These are phyloP conservation scores for Oncorhynchus tshawytscha DNA, from an alignment of 2,113 vertebrate genomes.

Conservation along the genomic window DNA sequence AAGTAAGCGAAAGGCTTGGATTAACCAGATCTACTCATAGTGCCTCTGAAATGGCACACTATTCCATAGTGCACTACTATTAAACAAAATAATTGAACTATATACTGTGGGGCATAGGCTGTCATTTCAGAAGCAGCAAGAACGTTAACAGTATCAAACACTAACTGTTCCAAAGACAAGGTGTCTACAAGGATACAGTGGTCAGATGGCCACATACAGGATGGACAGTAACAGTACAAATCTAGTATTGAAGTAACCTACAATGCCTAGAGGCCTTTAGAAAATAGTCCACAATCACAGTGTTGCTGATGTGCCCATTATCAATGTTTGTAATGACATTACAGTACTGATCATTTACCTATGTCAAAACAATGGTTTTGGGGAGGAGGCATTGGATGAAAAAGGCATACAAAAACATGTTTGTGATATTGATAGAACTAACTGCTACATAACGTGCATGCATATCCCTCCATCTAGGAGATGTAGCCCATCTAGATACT, in stretches of 20 bases:
- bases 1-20: neutral
- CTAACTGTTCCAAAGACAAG: no score
- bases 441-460: neutral
- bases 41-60: no score
- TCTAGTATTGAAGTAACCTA: no score
- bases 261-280: no score
- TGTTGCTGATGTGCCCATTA: neutral
- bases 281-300: constrained; percentile 5
- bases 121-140: no score
- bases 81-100: no score
- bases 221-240: no score
- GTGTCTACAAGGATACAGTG: no score
- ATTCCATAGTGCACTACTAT: no score
- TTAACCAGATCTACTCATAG: neutral
- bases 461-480: neutral
- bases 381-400: neutral
- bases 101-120: no score
- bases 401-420: neutral
- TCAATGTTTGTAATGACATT: neutral
- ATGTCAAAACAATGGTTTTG: neutral
- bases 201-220: no score
- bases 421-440: neutral
- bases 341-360: neutral
- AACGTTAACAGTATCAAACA: no score
- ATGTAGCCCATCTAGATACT: constrained; percentile 15